Evolutionary conservation across 2,113 vertebrate genomes (phyloP), one percentile per base, ranked within the genome.

Genomic region (Xiphorhynchus elegans): DNA sequence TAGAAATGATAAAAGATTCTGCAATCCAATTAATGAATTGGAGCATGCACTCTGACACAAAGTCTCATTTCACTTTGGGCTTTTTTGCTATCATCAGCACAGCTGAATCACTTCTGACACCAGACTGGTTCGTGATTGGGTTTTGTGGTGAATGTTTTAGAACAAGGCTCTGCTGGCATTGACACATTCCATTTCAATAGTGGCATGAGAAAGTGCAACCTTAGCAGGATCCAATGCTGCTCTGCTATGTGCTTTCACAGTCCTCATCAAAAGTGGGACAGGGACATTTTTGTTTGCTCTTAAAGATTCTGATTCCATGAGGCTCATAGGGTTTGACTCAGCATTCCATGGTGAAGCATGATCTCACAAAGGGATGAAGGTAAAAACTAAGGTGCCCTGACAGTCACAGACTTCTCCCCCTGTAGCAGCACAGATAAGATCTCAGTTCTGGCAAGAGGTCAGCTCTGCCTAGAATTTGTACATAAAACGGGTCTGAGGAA

Each of bases 141-240:
- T 19, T 75, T 76, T 76, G 13, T 20, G 25, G 91, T 46, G 39
- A 21, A 47, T 55, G 14, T 25, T 80, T 40, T 6, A 50, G 53
- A 91, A 26, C 33, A 89, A 77, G 21, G 16, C 18, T 89, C 28
- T 90, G 52, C 24, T 67, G 17, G 44, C 19, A 89, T 52, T 77
- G 31, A 50, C 25, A 52, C 28, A 14, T 80, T 50, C 35, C n/a
- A 18, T 4, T 53, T 60, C 55, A 35, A 6, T 5, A 24, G 10
- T 29, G n/a, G 25, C 47, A 42, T 42, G 26, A 90, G 35, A 68
- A 93, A 68, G 8, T 21, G 16, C 47, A 94, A 20, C 17, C 13
- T 72, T 59, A 31, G 24, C 8, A 12, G 29, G 44, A 46, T 73
- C 40, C 40, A 73, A 9, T 0, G 0, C 17, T 0, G 0, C 21